A percentile compares a stretch with the other conserved stretches of the same genome.
Evolutionary conservation across 2,888 invertebrate species (phyloP).

Genomic region (Drosophila merina): DNA sequence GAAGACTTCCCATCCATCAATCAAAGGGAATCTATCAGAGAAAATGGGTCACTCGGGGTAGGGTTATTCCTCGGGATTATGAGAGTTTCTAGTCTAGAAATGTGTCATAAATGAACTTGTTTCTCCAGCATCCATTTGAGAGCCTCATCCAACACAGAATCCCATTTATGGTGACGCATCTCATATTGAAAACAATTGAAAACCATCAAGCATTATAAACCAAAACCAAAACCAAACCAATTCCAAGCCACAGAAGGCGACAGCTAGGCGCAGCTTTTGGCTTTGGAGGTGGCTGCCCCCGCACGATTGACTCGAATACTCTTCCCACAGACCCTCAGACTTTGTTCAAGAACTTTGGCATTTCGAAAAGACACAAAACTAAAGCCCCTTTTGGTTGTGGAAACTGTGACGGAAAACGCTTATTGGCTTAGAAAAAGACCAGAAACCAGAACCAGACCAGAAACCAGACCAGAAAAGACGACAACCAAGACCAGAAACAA

Average conservation of each 20-base stretch:
- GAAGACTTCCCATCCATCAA: slow-evolving; percentile 25
- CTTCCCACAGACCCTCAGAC: slow-evolving; percentile 7
- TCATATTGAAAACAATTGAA: slow-evolving; percentile 9
- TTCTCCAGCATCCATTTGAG: neutral
- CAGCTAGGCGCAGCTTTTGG: slow-evolving; percentile 46
- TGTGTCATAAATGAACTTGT: neutral
- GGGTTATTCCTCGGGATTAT: too few relatives aligned
- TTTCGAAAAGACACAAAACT: neutral
- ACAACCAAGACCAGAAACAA: slow-evolving; percentile 7
- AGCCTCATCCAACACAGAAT: slow-evolving; percentile 11
- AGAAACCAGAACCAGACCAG: neutral
- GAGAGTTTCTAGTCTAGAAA: neutral
- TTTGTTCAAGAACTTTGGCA: slow-evolving; percentile 37
- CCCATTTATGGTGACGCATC: slow-evolving; percentile 31
- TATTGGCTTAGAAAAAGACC: slow-evolving; percentile 51
- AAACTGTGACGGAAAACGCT: slow-evolving; percentile 31
- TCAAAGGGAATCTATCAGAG: slow-evolving; percentile 11
- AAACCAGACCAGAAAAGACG: slow-evolving; percentile 1
- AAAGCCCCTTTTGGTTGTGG: too few relatives aligned
- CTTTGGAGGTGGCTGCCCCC: slow-evolving; percentile 73
- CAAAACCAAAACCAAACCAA: slow-evolving; percentile 20
- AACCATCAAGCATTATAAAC: slow-evolving; percentile 25
- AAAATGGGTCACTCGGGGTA: slow-evolving; percentile 11
- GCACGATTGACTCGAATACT: slow-evolving; percentile 52
- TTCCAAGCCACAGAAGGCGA: slow-evolving; percentile 26